Base-by-base conservation (phyloP, 1,140 invertebrate species). In the Apocrypta bakeri region DNA sequence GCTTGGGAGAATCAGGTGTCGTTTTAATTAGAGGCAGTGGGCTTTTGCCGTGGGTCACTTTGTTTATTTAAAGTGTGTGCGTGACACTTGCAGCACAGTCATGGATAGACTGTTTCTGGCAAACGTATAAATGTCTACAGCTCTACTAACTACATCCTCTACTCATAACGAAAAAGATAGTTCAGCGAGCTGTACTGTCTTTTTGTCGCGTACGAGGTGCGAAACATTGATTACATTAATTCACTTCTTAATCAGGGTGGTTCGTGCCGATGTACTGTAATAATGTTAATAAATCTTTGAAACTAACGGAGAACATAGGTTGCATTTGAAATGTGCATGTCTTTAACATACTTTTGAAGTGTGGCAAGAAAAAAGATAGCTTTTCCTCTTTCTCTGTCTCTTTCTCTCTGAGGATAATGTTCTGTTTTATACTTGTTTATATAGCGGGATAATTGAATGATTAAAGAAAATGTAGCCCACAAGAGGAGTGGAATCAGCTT, bases 11-110 rank as follows among this genome's bases (percentile, higher is more conserved):
- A 25, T 25, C 9, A 66, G 27, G 25, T 27, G 71, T 73, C 37
- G 17, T 42, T 73, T 73, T 73, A 73, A 73, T 73, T 73, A 73
- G 24, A 73, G 71, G 8, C 25, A 48, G 48, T 21, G 71, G 63
- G 7, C n/a, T 71, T 21, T 71, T 7, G 68, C 68, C 68, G 64
- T 11, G 21, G 68, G 31, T 31, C 68, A 71, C 68, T 71, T 71
- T 31, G 68, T 31, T 71, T 71, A 33, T 71, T n/a, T 21, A 31
- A 37, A 12, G 66, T 24, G 66, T 21, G 64, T 12, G 64, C 64
- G 25, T 24, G 64, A 69, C 63, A 11, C 11, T 69, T 24, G 29
- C 66, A 69, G 12, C 14, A 2, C 33, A 2, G 33, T 37, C 33
- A 9, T 1, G 42, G 42, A 17, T 48, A 48, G 42, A 17, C 14